Percentiles rank a stretch among this genome's conserved stretches.
Evolutionary conservation across 2,888 invertebrate genomes (phyloP).

Genomic region (Drosophila dives): DNA sequence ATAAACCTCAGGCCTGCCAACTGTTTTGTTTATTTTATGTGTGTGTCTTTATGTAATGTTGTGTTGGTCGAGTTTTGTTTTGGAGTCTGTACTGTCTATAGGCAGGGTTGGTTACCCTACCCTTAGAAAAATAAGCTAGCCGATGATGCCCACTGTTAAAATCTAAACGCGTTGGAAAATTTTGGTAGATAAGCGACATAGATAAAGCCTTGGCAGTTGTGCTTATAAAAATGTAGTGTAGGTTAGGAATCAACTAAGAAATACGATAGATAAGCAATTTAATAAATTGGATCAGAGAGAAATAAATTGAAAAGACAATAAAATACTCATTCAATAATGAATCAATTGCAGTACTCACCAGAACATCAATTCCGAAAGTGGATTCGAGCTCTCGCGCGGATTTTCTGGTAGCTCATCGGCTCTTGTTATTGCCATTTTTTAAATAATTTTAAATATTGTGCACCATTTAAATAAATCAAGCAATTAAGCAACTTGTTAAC

Average conservation of each 20-base stretch:
- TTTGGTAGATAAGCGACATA: too few species aligned
- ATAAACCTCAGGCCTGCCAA: too few species aligned
- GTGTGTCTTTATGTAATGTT: too few species aligned
- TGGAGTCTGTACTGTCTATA: too few species aligned
- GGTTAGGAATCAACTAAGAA: neutral
- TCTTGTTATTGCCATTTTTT: slow-evolving; percentile 82
- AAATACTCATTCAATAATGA: neutral
- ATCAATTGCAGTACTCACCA: slow-evolving; percentile 82
- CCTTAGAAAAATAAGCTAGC: too few species aligned
- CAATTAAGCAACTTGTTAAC: neutral
- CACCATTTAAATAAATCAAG: neutral
- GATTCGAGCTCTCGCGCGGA: slow-evolving; percentile 86
- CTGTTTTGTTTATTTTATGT: too few species aligned
- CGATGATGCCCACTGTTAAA: too few species aligned
- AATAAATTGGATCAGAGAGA: neutral
- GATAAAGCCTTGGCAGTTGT: too few species aligned
- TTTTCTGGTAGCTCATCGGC: slow-evolving; percentile 83
- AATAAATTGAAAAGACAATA: neutral
- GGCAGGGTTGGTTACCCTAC: too few species aligned
- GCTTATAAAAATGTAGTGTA: neutral
- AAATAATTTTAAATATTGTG: neutral
- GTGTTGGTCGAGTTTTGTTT: too few species aligned
- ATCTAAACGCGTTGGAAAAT: too few species aligned
- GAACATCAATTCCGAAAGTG: slow-evolving; percentile 88
- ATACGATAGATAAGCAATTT: neutral